A percentile compares a stretch with the other conserved stretches of the same genome.
Evolutionary conservation across 2,888 invertebrate genomes (phyloP).

Genomic region (Rhagium mordax): DNA sequence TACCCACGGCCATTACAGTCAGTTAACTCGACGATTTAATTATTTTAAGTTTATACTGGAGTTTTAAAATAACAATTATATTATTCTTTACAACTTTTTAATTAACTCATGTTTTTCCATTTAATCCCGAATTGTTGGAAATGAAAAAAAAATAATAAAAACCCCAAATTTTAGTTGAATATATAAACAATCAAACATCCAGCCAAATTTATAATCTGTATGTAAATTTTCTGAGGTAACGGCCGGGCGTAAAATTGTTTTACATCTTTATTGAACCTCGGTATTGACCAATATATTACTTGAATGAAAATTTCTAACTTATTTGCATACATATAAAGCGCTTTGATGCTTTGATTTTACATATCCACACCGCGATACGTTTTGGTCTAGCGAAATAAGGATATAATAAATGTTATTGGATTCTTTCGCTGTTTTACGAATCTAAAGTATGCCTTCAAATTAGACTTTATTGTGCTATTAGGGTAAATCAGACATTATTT

Average conservation of each 20-base stretch:
- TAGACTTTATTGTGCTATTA: neutral
- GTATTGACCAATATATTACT: neutral
- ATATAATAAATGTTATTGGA: conserved; percentile 16
- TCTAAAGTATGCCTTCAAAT: neutral
- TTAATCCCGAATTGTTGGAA: neutral
- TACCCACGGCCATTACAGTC: conserved; percentile 3
- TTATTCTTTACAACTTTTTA: neutral
- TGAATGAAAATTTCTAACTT: neutral
- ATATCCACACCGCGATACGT: neutral
- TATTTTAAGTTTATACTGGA: neutral
- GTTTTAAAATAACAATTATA: conserved; percentile 7
- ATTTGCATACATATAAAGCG: conserved; percentile 18
- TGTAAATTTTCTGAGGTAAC: conserved; percentile 20
- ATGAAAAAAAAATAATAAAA: neutral
- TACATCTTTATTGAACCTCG: conserved; percentile 8
- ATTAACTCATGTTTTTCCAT: neutral
- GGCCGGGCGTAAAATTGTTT: conserved; percentile 12
- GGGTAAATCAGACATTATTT: neutral
- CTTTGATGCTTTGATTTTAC: neutral
- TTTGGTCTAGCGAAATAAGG: neutral
- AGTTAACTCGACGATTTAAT: conserved; percentile 11
- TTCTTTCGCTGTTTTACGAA: neutral
- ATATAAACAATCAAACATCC: conserved; percentile 4
- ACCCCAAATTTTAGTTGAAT: neutral
- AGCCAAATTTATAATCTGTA: neutral